Percentiles rank a stretch among this genome's conserved stretches.
Conservation (phyloP, 2,888 invertebrate genomes). For the Morpho deidamia region DNA sequence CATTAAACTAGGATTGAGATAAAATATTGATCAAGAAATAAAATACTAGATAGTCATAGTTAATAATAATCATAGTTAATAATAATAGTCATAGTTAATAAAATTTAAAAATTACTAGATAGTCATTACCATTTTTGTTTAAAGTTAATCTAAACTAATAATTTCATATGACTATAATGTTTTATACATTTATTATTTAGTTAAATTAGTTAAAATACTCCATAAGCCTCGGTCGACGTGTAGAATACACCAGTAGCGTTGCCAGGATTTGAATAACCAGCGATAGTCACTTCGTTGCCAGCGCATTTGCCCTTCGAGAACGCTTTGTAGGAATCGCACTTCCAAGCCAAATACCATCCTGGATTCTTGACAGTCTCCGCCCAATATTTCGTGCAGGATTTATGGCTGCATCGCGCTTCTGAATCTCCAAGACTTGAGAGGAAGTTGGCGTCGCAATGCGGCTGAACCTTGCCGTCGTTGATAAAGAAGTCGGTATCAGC, state of each 20-base stretch:
- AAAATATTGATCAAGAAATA: too few species aligned
- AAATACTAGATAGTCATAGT: too few species aligned
- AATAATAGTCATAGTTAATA: too few species aligned
- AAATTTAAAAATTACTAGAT: too few species aligned
- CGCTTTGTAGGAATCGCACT: slow-evolving; percentile 51
- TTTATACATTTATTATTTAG: too few species aligned
- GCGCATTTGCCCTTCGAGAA: slow-evolving; percentile 54
- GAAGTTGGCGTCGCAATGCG: slow-evolving; percentile 61
- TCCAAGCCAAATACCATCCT: slow-evolving; percentile 50
- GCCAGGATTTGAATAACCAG: slow-evolving; percentile 64
- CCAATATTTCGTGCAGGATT: slow-evolving; percentile 58
- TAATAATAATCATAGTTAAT: too few species aligned
- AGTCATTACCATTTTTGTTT: too few species aligned
- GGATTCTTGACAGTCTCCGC: slow-evolving; percentile 50
- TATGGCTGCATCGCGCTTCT: slow-evolving; percentile 65
- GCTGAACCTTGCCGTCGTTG: slow-evolving; percentile 74
- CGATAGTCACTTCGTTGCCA: slow-evolving; percentile 52
- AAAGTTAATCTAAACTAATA: too few species aligned
- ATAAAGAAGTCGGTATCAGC: slow-evolving; percentile 80
- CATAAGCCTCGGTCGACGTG: slow-evolving; percentile 55
- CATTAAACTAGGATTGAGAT: too few species aligned
- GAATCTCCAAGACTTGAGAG: slow-evolving; percentile 57
- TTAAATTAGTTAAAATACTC: slow-evolving; percentile 14
- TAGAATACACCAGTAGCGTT: slow-evolving; percentile 65
- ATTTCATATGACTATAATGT: too few species aligned